Evolutionary conservation across 1,140 invertebrate genomes (phyloP).

Genomic region (Macrostomum lignano): DNA sequence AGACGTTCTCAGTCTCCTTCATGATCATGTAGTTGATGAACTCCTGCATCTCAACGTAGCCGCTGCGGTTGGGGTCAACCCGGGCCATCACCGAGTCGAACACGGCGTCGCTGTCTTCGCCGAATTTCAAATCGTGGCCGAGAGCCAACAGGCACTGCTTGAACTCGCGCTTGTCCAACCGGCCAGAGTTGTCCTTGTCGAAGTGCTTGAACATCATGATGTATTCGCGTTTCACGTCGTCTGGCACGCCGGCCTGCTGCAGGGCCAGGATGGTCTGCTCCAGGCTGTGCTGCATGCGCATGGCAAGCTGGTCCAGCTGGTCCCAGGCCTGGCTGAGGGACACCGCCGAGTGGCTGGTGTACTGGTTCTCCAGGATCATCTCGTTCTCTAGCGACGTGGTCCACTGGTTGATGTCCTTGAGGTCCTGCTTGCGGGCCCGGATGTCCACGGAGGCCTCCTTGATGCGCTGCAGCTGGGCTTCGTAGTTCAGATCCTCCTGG

Average conservation of each 20-base stretch:
- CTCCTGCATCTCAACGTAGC: conserved; percentile 83
- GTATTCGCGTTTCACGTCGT: conserved; percentile 95
- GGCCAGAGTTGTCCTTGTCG: conserved; percentile 88
- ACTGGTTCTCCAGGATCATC: conserved; percentile 78
- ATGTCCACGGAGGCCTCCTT: conserved; percentile 79
- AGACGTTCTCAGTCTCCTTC: conserved; percentile 97
- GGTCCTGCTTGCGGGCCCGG: conserved; percentile 52
- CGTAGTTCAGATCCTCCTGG: too few species aligned
- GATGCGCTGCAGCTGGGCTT: conserved; percentile 74
- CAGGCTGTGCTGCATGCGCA: conserved; percentile 98
- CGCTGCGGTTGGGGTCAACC: conserved; percentile 29
- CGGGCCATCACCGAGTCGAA: conserved; percentile 76
- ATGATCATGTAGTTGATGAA: conserved; percentile 99
- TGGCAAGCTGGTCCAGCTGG: conserved; percentile 86
- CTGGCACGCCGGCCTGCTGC: conserved; percentile 57
- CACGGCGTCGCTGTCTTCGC: conserved; percentile 95
- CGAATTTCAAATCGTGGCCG: conserved; percentile 94
- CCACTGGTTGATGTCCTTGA: conserved; percentile 85
- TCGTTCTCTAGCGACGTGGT: conserved; percentile 83
- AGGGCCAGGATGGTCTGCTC: conserved; percentile 83
- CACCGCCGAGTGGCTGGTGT: conserved; percentile 8
- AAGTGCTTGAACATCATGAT: conserved; percentile 99
- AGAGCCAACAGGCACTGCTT: conserved; percentile 88
- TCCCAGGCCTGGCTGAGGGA: conserved; percentile 84
- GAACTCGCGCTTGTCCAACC: conserved; percentile 88